Evolutionary conservation across 2,113 vertebrate genomes (phyloP).

Genomic region (Sorex fumeus): DNA sequence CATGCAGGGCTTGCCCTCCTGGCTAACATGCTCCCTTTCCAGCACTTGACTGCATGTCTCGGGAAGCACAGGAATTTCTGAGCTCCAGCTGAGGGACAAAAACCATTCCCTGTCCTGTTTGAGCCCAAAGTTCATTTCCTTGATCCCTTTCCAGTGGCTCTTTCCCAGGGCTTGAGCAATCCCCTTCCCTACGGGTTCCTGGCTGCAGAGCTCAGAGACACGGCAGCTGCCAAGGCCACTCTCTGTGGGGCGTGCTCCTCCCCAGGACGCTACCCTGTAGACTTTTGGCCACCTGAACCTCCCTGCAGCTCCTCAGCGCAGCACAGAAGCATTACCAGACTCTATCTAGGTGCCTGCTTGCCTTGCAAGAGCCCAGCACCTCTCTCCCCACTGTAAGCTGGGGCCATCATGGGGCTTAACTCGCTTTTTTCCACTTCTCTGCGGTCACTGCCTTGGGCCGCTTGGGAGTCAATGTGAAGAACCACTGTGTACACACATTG

Average conservation of each 20-base stretch:
- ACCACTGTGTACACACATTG: background rate
- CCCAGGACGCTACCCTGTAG: background rate
- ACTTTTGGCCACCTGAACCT: background rate
- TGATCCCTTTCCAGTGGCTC: background rate
- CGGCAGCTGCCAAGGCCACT: background rate
- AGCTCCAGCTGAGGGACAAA: background rate
- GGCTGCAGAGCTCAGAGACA: too few species aligned
- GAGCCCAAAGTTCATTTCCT: background rate
- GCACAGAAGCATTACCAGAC: background rate
- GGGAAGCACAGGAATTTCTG: background rate
- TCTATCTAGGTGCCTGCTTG: background rate
- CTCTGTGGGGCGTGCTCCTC: background rate
- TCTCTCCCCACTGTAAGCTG: background rate
- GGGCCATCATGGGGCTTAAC: background rate
- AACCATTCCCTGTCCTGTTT: background rate
- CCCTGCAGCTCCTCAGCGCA: background rate
- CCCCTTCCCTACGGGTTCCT: background rate
- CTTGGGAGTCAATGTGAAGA: background rate
- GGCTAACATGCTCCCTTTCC: background rate
- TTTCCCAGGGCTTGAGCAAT: background rate
- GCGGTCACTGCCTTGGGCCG: background rate
- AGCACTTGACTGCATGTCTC: background rate
- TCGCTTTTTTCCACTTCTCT: background rate
- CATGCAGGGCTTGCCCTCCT: background rate
- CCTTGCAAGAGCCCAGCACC: background rate